Evolutionary conservation across 2,113 vertebrate species (phyloP).

Genomic region (Cathartes aura): DNA sequence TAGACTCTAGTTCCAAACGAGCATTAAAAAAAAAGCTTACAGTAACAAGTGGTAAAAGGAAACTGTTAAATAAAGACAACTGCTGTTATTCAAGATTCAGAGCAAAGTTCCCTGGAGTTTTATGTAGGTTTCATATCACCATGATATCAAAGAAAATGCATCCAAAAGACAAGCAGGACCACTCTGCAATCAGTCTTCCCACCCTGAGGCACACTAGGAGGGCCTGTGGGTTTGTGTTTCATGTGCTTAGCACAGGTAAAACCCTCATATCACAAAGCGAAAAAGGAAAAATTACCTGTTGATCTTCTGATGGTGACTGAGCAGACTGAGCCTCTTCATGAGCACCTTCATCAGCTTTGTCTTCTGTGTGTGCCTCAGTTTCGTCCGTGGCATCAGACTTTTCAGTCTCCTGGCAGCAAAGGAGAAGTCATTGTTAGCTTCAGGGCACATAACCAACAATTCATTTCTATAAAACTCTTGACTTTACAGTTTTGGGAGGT

Average conservation of each 20-base stretch:
- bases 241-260: neutral
- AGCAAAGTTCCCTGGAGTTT: neutral
- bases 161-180: neutral
- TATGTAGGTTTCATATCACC: neutral
- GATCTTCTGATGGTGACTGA: conserved; percentile 32
- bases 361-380: conserved; percentile 25
- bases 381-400: conserved; percentile 24
- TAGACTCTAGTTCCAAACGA: neutral
- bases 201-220: neutral
- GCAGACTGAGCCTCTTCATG: neutral
- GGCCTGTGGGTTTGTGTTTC: neutral
- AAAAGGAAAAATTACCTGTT: conserved; percentile 56
- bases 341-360: neutral
- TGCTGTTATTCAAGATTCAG: neutral
- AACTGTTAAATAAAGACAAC: neutral
- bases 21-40: neutral
- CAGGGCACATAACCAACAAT: neutral
- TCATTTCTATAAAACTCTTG: neutral
- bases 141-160: neutral
- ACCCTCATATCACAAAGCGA: neutral
- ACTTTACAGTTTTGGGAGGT: neutral
- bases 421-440: neutral
- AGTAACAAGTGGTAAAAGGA: neutral
- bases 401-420: conserved; percentile 67
- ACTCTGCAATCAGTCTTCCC: neutral